A percentile compares a stretch with the other conserved stretches of the same genome.
These are phyloP conservation scores for Rhadina sibilatrix DNA, from an alignment of 2,113 vertebrate species.

Conservation along the genomic window DNA sequence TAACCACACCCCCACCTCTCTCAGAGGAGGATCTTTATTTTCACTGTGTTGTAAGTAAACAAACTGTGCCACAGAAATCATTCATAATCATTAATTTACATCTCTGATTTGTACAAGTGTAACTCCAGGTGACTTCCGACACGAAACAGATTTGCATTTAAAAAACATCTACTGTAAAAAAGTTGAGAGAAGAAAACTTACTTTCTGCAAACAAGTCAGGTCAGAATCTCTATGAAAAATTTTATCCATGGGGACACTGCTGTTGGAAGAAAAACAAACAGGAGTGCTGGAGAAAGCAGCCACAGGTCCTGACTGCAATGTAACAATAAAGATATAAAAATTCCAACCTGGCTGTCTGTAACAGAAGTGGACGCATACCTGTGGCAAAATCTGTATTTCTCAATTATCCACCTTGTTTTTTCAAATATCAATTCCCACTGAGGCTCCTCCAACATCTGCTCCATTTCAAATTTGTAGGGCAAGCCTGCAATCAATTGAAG, in stretches of 20 bases:
- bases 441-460: constrained; percentile 84
- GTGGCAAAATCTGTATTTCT: constrained; percentile 84
- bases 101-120: neutral
- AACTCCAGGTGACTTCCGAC: neutral
- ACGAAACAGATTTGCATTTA: neutral
- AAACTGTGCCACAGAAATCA: neutral
- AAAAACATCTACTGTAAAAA: neutral
- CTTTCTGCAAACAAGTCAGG: constrained; percentile 95
- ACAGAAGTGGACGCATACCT: constrained; percentile 71
- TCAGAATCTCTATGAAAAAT: constrained; percentile 89
- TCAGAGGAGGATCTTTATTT: neutral
- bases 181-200: constrained; percentile 56
- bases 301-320: neutral
- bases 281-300: neutral
- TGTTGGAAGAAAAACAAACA: constrained; percentile 65
- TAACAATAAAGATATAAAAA: neutral
- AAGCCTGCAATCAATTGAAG: constrained; percentile 75
- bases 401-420: constrained; percentile 92
- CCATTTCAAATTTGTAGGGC: constrained; percentile 93
- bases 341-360: neutral
- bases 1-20: accelerated
- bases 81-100: neutral
- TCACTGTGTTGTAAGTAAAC: neutral
- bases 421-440: constrained; percentile 88
- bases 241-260: constrained; percentile 89